phyloP scores from a whole-genome alignment of 2,797 vertebrate genomes.

The Macropodus opercularis region DNA sequence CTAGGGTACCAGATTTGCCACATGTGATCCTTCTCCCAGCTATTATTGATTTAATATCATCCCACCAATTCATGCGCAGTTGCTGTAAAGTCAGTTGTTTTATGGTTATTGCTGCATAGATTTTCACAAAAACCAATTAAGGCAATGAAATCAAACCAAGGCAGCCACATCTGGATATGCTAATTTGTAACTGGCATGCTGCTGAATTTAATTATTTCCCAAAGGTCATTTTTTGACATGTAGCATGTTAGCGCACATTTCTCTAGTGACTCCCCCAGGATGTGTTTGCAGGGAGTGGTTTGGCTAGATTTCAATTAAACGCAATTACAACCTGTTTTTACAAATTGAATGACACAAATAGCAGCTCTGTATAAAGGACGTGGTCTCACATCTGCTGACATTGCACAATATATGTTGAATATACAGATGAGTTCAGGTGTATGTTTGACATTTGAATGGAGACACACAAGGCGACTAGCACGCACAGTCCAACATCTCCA shows the following conservation, averaged over 20 bases:
- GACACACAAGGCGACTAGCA: no score
- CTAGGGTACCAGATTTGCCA: conserved; percentile 23
- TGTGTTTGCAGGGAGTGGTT: conserved; percentile 59
- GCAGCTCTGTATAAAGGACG: conserved; percentile 24
- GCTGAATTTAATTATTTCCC: conserved; percentile 66
- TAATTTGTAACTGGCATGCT: conserved; percentile 65
- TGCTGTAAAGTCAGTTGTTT: conserved; percentile 39
- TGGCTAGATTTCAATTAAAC: conserved; percentile 73
- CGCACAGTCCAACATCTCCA: no score
- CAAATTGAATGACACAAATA: conserved; percentile 61
- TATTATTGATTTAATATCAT: conserved; percentile 54
- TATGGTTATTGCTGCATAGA: conserved; percentile 46
- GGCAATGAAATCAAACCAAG: conserved; percentile 76
- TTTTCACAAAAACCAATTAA: conserved; percentile 75
- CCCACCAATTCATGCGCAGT: conserved; percentile 17
- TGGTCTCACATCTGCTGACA: conserved; percentile 42
- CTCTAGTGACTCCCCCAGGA: conserved; percentile 48
- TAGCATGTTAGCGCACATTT: conserved; percentile 51
- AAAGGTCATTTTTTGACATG: conserved; percentile 79
- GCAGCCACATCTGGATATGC: conserved; percentile 76
- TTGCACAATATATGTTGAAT: background rate
- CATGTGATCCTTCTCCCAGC: conserved; percentile 47
- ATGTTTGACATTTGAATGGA: no score
- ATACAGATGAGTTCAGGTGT: no score
- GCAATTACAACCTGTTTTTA: conserved; percentile 68